Base-by-base conservation (phyloP, 2,888 invertebrate species). In the Dugesia japonica region DNA sequence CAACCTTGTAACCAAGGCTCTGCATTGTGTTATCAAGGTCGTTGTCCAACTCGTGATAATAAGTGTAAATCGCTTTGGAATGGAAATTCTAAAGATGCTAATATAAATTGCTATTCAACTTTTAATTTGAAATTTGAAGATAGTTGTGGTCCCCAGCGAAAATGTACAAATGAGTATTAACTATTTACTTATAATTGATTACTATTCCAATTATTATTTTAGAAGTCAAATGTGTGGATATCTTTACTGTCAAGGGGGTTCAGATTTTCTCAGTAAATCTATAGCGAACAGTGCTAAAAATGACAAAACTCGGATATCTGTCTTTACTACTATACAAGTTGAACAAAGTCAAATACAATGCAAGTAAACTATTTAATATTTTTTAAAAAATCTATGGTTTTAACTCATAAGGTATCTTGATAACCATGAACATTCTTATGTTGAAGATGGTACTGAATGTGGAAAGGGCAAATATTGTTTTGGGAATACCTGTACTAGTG, bases 41-140 rank as follows among this genome's bases (percentile, higher is more conserved):
- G 28, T 56, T 77, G 77, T 77, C 76, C 77, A 17, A 77, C 75
- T 17, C 56, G 28, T 23, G 77, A 26, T 26, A 31, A 26, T 26
- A 78, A 77, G 27, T 77, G 77, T 27, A 9, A 31, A 28, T 27
- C 17, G 15, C 31, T 78, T 71, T 77, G 77, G 77, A 78, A 78
- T 1, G 15, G 17, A 13, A 27, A 31, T 1, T 56, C 77, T 28
- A 38, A 38, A 33, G 77, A 33, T 4, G 77, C 76, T 17, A 33
- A 31, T 77, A 28, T 71, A 23, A 56, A 78, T 26, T 77, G 77
- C 20, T 77, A 77, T 71, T 27, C 26, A 26, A n/a, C 31, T 1
- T 33, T 75, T 23, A 75, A 75, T 20, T 28, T 33, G 20, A 73
- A 73, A n/a, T 26, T 20, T 1, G 75, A 76, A 26, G 28, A 28